Conservation (phyloP, 1,140 invertebrate genomes). For the Solenopsis invicta region DNA sequence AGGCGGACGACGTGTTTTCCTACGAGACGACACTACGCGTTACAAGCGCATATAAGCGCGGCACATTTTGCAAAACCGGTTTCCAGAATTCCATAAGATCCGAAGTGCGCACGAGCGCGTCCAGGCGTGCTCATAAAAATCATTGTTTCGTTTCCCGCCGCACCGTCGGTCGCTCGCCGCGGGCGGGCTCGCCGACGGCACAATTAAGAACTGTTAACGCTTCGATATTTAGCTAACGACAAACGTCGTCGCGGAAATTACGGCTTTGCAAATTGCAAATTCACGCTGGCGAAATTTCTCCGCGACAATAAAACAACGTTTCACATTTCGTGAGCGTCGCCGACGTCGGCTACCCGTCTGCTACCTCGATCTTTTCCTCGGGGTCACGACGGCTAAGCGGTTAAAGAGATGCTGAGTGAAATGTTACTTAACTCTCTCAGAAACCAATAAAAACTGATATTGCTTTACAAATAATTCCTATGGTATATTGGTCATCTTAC, state of each 20-base stretch:
- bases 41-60: conserved; percentile 10
- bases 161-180: background rate
- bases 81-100: conserved; percentile 55
- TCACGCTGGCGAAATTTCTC: background rate
- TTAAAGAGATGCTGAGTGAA: conserved; percentile 1
- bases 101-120: conserved; percentile 26
- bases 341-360: too few relatives aligned
- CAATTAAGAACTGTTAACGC: conserved; percentile 48
- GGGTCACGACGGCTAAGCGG: background rate
- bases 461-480: background rate
- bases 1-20: conserved; percentile 15
- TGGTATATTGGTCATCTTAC: background rate
- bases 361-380: background rate
- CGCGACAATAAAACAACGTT: background rate
- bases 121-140: conserved; percentile 47
- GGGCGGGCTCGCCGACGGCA: background rate
- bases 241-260: conserved; percentile 30
- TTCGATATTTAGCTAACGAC: conserved; percentile 29
- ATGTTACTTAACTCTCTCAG: background rate
- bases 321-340: background rate
- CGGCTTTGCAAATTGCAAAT: conserved; percentile 23
- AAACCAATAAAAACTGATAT: background rate
- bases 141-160: background rate
- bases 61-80: conserved; percentile 61
- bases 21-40: conserved; percentile 33